Percentiles rank a stretch among this genome's conserved stretches.
phyloP scores from a whole-genome alignment of 1,140 invertebrate species.

The Rhynchophorus ferrugineus region DNA sequence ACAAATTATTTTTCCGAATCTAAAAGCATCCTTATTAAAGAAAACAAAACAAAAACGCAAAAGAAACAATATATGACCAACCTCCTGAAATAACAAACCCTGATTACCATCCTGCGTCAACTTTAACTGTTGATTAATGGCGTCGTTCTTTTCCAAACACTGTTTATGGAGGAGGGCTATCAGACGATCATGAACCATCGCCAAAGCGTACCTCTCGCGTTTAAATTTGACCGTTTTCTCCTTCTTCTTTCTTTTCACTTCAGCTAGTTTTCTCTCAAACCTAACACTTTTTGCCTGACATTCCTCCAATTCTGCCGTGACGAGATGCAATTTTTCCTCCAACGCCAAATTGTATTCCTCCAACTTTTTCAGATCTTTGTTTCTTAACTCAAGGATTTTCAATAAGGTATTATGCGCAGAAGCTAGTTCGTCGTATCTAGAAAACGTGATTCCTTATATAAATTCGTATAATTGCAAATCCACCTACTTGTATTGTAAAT shows the following conservation, averaged over 20 bases:
- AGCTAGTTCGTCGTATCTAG: slow-evolving; percentile 27
- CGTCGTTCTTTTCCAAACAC: slow-evolving; percentile 26
- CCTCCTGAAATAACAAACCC: slow-evolving; percentile 26
- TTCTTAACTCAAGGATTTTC: slow-evolving; percentile 23
- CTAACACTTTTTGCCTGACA: slow-evolving; percentile 11
- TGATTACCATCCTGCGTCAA: slow-evolving; percentile 19
- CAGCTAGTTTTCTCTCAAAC: slow-evolving; percentile 16
- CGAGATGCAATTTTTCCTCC: slow-evolving; percentile 18
- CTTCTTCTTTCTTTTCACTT: slow-evolving; percentile 21
- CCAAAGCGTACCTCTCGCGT: slow-evolving; percentile 21
- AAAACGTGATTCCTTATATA: too few relatives aligned
- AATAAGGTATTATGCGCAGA: slow-evolving; percentile 23
- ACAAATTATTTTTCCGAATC: slow-evolving; percentile 25
- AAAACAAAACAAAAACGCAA: not conserved
- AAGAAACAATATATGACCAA: slow-evolving; percentile 7
- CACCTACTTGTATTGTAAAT: slow-evolving; percentile 29
- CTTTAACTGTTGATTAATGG: slow-evolving; percentile 17
- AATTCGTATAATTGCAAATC: too few relatives aligned
- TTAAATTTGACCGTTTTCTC: slow-evolving; percentile 25
- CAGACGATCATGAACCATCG: slow-evolving; percentile 25
- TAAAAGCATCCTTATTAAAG: slow-evolving; percentile 9
- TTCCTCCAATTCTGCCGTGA: slow-evolving; percentile 13
- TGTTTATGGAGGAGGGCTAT: slow-evolving; percentile 26
- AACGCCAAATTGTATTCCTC: slow-evolving; percentile 20
- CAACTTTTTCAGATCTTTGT: slow-evolving; percentile 24